phyloP scores from a whole-genome alignment of 2,888 invertebrate species.

The Xestia sexstrigata region DNA sequence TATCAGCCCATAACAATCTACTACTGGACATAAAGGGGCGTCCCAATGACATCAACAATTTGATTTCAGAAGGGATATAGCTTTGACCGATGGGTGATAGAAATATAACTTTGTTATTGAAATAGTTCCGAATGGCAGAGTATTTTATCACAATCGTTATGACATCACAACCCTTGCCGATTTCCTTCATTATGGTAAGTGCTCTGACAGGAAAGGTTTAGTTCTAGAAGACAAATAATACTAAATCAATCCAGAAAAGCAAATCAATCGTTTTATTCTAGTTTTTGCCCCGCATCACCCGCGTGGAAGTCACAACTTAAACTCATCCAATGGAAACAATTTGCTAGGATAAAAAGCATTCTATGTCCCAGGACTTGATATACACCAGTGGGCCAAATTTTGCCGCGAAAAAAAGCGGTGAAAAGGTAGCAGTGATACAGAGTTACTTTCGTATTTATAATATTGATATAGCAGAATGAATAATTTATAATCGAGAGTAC shows the following conservation, averaged over 20 bases:
- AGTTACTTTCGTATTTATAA: too few species aligned
- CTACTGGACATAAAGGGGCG: constrained; percentile 27
- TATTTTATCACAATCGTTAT: neutral
- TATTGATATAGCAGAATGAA: too few species aligned
- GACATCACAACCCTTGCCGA: neutral
- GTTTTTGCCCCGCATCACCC: neutral
- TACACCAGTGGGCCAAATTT: too few species aligned
- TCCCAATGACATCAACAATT: constrained; percentile 28
- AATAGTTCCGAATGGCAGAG: neutral
- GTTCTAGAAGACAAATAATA: neutral
- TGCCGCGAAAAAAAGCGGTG: too few species aligned
- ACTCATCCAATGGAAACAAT: neutral
- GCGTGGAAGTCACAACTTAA: neutral
- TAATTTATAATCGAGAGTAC: neutral
- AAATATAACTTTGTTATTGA: constrained; percentile 22
- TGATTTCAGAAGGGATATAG: constrained; percentile 19
- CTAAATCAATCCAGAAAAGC: neutral
- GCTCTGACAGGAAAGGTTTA: neutral
- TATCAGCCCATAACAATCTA: constrained; percentile 45
- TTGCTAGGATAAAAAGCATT: neutral
- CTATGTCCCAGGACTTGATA: neutral
- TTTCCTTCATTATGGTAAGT: neutral
- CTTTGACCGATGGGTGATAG: constrained; percentile 12
- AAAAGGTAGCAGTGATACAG: too few species aligned
- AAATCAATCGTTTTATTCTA: neutral